Evolutionary conservation across 2,888 invertebrate species (phyloP), one percentile per base, ranked within the genome.

Genomic region (Lasioglossum pauxillum): DNA sequence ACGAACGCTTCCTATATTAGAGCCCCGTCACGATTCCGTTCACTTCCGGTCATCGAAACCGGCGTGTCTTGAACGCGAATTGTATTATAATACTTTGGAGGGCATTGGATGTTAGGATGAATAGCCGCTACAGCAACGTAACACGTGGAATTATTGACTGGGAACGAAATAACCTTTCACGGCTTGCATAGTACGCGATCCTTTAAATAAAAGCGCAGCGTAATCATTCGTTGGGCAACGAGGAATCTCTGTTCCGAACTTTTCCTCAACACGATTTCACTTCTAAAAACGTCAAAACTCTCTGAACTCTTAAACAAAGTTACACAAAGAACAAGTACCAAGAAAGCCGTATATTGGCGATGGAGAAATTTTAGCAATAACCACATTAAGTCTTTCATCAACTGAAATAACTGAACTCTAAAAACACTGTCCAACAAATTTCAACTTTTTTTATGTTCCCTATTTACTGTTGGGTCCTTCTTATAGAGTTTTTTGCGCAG

Each of bases 31-130:
- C 78, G 87, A 85, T 41, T 75, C 87, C 87, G 46, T 87, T 87
- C 87, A 76, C 87, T 87, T 86, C 87, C 87, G 87, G 87, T 75
- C 73, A 69, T 73, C 78, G 74, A 41, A 78, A 77, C 60, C 31
- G 38, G n/a, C 46, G 71, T 81, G 53, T 74, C 78, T 75, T 14
- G 41, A 31, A 60, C 41, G 14, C 64, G 74, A 80, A 57, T 64
- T 72, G 60, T 46, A 57, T 53, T 57, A 38, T 46, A 23, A 57
- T 5, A 41, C 57, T 74, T 71, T 27, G 69, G 7, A 27, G 44
- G 16, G 27, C 27, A 41, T 31, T n/a, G 4, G 49, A 49, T 57
- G 78, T 49, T 60, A 53, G 57, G 60, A 57, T 31, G 49, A 60
- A 46, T 69, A 38, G 38, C 41, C n/a, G 38, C 7, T 7, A n/a